Conservation (phyloP, 2,888 invertebrate species). For the Conops quadrifasciatus region DNA sequence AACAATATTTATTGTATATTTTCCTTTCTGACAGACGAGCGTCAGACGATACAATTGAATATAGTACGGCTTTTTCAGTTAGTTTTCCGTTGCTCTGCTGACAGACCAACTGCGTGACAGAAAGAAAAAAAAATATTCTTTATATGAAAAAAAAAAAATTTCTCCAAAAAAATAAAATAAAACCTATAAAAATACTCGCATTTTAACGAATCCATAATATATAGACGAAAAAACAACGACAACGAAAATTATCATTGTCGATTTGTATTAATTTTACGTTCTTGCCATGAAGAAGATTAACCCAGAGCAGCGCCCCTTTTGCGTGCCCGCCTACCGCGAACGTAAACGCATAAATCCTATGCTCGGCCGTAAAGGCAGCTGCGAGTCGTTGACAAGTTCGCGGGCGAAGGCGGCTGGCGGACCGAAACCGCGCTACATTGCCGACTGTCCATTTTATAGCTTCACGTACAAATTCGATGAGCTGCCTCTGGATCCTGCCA, state of each 20-base stretch:
- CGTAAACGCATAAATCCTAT: constrained; percentile 30
- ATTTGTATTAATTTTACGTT: neutral
- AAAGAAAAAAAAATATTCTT: neutral
- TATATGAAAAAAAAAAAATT: neutral
- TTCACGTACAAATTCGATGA: constrained; percentile 59
- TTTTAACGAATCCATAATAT: neutral
- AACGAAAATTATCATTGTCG: too few relatives aligned
- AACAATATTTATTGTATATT: too few relatives aligned
- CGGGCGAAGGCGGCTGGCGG: neutral
- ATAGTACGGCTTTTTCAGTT: neutral
- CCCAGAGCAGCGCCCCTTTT: constrained; percentile 55
- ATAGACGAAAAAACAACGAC: neutral
- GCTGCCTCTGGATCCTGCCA: constrained; percentile 63
- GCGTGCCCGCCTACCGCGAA: constrained; percentile 40
- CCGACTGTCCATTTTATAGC: constrained; percentile 62
- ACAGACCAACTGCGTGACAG: neutral
- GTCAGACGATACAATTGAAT: too few relatives aligned
- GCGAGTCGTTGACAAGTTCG: constrained; percentile 27
- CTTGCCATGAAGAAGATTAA: constrained; percentile 44
- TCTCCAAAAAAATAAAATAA: neutral
- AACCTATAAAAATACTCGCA: neutral
- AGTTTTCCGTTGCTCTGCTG: neutral
- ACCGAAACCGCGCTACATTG: constrained; percentile 45
- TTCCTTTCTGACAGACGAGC: too few relatives aligned
- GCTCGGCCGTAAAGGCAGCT: constrained; percentile 18